Base-by-base conservation (phyloP, 2,888 invertebrate genomes). In the Spisula subtruncata region DNA sequence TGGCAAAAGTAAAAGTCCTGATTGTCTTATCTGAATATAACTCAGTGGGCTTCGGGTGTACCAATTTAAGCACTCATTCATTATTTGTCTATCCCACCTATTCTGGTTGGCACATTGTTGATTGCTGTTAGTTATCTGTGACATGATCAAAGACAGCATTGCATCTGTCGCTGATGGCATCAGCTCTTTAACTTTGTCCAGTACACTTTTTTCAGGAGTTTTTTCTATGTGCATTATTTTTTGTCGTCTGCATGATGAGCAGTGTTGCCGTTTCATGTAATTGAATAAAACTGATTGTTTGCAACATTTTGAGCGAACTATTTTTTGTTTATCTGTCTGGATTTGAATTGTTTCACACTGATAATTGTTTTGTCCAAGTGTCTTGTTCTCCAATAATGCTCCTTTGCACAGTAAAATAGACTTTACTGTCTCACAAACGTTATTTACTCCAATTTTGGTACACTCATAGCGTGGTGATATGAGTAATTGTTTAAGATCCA, bases 21-120 rank as follows among this genome's bases (percentile, higher is more conserved):
- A 89, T 12, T 86, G 66, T 4, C 86, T 1, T 48, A 89, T 6
- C 46, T 56, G 75, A n/a, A 56, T 89, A 60, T 86, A 89, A 16
- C 89, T 85, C n/a, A 81, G 35, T 18, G 86, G 89, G 51, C 83
- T 89, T 81, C 86, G 71, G 14, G 66, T 83, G 51, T 83, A 86
- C 80, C 60, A 71, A 29, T 83, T 89, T 25, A 83, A 32, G 29
- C 89, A 86, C 35, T 86, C 89, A 46, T 56, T 83, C 16, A 86
- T 51, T n/a, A 86, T 86, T 56, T 54, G 41, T 48, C 81, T 81
- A 16, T 86, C 86, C 81, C 66, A 86, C 32, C 71, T 60, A 66
- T 86, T 86, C 35, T 86, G 86, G n/a, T 41, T 86, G 18, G 85
- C 79, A 54, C 79, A 16, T 14, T 29, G 20, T 16, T 66, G 56